Percentiles rank a stretch among this genome's conserved stretches.
These are phyloP conservation scores for Clytia hemisphaerica DNA, from an alignment of 30 jellyfish, hydroid and myxozoan species.

Conservation along the genomic window DNA sequence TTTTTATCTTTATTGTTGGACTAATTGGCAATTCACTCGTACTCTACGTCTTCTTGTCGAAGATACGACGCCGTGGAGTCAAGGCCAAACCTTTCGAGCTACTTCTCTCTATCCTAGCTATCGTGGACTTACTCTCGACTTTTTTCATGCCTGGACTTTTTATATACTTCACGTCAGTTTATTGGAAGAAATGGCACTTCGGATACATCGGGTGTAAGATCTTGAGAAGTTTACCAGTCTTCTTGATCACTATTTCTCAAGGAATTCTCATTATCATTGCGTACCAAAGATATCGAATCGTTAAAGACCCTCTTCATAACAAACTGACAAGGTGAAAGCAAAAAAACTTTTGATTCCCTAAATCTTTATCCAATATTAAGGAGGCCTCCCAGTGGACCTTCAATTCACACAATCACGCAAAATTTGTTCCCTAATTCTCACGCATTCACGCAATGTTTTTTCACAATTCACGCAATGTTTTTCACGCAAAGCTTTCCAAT, in stretches of 20 bases:
- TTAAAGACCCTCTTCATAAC: no score
- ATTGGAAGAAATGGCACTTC: slow-evolving; percentile 40
- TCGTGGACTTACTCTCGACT: slow-evolving; percentile 46
- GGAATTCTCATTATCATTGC: slow-evolving; percentile 39
- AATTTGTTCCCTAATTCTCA: no score
- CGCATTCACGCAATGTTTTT: no score
- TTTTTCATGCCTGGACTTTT: slow-evolving; percentile 30
- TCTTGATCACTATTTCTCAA: slow-evolving; percentile 34
- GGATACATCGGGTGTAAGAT: slow-evolving; percentile 50
- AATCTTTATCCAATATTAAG: no score
- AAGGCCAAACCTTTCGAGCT: no score
- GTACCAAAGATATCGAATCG: slow-evolving; percentile 50
- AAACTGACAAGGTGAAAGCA: no score
- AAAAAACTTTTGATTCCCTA: no score
- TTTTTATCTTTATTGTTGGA: slow-evolving; percentile 25
- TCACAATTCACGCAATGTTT: no score
- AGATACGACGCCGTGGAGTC: slow-evolving; percentile 23
- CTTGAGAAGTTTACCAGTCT: slow-evolving; percentile 31
- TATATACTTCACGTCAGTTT: slow-evolving; percentile 26
- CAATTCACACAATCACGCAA: no score
- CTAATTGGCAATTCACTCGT: slow-evolving; percentile 44
- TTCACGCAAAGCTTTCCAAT: no score
- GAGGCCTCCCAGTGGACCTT: no score
- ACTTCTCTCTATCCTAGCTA: slow-evolving; percentile 22
- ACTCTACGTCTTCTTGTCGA: slow-evolving; percentile 30